phyloP scores from a whole-genome alignment of 53 echinoderm and acorn worm genomes.

The Patiria pectinifera region DNA sequence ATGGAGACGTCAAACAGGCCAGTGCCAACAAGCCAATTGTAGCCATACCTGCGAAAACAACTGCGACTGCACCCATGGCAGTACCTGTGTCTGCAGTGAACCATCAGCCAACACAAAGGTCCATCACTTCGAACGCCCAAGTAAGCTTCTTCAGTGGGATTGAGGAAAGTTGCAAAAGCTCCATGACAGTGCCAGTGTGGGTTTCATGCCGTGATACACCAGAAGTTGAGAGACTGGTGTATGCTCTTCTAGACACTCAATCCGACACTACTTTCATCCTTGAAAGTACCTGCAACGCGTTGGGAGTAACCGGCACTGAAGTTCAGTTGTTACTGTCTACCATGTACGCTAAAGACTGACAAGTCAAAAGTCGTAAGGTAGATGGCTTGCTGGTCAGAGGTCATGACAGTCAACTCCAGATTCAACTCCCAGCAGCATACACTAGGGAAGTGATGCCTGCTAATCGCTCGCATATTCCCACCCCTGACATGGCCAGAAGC shows the following conservation, averaged over 20 bases:
- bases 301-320: background rate
- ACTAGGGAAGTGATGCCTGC: constrained; percentile 52
- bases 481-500: constrained; percentile 48
- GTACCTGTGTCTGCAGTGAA: too few species aligned
- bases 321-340: constrained; percentile 29
- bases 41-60: too few species aligned
- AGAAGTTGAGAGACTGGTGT: constrained; percentile 17
- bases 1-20: too few species aligned
- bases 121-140: background rate
- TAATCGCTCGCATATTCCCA: constrained; percentile 47
- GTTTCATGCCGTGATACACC: constrained; percentile 19
- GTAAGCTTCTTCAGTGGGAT: constrained; percentile 20
- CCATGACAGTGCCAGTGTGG: constrained; percentile 53
- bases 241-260: too few species aligned
- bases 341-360: constrained; percentile 16
- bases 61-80: too few species aligned
- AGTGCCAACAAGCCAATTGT: too few species aligned
- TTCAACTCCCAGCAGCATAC: constrained; percentile 24
- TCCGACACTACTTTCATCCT: constrained; percentile 39
- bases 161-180: constrained; percentile 10
- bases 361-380: background rate
- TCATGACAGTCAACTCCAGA: constrained; percentile 3
- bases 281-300: background rate
- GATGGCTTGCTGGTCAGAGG: constrained; percentile 13
- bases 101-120: too few species aligned